Evolutionary conservation across 2,888 invertebrate genomes (phyloP).

Genomic region (Julus scanicus): DNA sequence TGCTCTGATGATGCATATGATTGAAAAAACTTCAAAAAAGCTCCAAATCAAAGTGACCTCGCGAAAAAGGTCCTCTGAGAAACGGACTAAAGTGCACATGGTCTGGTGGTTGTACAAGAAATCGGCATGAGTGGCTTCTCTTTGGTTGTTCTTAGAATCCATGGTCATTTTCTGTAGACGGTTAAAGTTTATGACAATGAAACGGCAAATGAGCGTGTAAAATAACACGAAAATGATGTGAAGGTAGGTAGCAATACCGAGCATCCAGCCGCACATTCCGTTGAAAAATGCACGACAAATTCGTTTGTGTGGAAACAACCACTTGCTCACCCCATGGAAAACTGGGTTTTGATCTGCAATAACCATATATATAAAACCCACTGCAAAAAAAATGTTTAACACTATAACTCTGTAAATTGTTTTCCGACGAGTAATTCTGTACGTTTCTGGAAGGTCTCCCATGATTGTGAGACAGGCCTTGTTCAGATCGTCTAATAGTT

Average conservation of each 20-base stretch:
- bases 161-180: background rate
- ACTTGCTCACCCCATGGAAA: background rate
- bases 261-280: background rate
- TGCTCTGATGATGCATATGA: conserved; percentile 12
- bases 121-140: background rate
- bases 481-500: background rate
- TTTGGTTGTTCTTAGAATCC: background rate
- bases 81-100: background rate
- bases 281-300: background rate
- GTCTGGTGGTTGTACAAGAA: conserved; percentile 22
- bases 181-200: background rate
- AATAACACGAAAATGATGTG: background rate
- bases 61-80: background rate
- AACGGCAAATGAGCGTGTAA: background rate
- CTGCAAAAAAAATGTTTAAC: background rate
- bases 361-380: background rate
- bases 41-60: background rate
- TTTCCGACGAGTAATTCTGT: background rate
- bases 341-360: background rate
- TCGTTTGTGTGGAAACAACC: background rate
- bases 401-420: background rate
- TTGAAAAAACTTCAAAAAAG: background rate
- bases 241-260: background rate
- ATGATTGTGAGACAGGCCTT: background rate
- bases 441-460: background rate